Conservation (phyloP, 2,888 invertebrate genomes). For the Pristionchus fissidentatus region DNA sequence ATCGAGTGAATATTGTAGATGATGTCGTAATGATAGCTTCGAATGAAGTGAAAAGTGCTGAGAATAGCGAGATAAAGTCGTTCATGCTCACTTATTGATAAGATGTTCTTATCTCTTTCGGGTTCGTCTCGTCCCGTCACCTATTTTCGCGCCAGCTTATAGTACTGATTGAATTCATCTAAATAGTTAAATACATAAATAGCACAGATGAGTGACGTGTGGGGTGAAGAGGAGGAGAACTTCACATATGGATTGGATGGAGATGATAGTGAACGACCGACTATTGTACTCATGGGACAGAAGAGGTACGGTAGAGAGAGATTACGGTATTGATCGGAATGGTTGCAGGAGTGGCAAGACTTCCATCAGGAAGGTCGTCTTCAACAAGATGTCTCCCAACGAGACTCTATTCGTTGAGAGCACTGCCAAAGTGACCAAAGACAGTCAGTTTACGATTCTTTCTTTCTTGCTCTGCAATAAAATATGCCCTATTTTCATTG, state of each 20-base stretch:
- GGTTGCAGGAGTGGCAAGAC: slow-evolving; percentile 90
- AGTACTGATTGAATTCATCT: not conserved
- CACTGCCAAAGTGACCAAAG: slow-evolving; percentile 97
- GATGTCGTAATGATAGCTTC: not conserved
- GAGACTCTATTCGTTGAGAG: slow-evolving; percentile 98
- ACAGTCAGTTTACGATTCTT: slow-evolving; percentile 78
- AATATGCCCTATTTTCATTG: not conserved
- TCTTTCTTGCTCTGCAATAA: not conserved
- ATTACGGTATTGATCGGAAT: not conserved
- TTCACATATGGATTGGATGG: slow-evolving; percentile 67
- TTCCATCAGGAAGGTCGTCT: slow-evolving; percentile 99
- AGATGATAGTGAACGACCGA: slow-evolving; percentile 64
- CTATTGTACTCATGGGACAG: slow-evolving; percentile 74
- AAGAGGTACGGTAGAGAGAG: slow-evolving; percentile 60
- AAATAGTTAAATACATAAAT: too few species aligned
- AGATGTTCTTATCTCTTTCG: slow-evolving; percentile 31
- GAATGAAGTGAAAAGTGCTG: slow-evolving; percentile 21
- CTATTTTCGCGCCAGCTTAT: too few species aligned
- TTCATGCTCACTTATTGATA: slow-evolving; percentile 8
- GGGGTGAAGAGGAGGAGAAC: slow-evolving; percentile 60
- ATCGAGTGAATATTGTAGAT: not conserved
- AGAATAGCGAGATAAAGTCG: slow-evolving; percentile 17
- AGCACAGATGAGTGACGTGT: slow-evolving; percentile 42
- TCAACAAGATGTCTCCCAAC: slow-evolving; percentile 99
- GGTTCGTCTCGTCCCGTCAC: slow-evolving; percentile 8